Percentiles rank a stretch among this genome's conserved stretches.
These are phyloP conservation scores for Stichopus horrens DNA, from an alignment of 53 echinoderm and acorn worm genomes.

Conservation along the genomic window DNA sequence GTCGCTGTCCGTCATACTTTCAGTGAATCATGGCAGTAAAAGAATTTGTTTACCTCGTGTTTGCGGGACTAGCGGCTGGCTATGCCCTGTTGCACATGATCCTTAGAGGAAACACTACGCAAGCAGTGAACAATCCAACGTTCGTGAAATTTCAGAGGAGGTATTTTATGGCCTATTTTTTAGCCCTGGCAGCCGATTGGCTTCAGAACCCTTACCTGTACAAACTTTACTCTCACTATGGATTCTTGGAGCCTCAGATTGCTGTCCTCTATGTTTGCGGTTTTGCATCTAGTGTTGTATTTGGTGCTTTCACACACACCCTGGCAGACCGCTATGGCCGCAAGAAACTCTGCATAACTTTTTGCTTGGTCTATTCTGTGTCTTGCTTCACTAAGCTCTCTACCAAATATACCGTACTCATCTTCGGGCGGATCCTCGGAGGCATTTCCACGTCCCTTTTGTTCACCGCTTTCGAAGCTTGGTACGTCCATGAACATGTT, in stretches of 20 bases:
- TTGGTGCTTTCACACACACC: constrained; percentile 78
- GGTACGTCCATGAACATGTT: constrained; percentile 95
- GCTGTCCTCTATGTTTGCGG: constrained; percentile 96
- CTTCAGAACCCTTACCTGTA: constrained; percentile 96
- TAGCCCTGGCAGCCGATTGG: constrained; percentile 91
- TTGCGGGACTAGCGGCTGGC: constrained; percentile 59
- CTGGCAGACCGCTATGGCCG: constrained; percentile 86
- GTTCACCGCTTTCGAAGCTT: constrained; percentile 94
- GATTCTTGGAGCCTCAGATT: constrained; percentile 94
- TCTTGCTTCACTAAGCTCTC: constrained; percentile 93
- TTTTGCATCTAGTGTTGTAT: constrained; percentile 85
- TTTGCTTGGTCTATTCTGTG: constrained; percentile 88
- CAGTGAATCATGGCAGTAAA: constrained; percentile 54
- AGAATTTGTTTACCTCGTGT: constrained; percentile 65
- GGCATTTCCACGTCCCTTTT: constrained; percentile 92
- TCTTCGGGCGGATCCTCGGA: constrained; percentile 81
- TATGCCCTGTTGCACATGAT: constrained; percentile 61
- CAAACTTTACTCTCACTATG: constrained; percentile 91
- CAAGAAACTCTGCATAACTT: constrained; percentile 91
- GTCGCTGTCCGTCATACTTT: no score
- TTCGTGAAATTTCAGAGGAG: constrained; percentile 85
- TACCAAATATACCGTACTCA: constrained; percentile 69
- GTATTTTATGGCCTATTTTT: constrained; percentile 91
- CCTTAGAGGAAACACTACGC: constrained; percentile 56
- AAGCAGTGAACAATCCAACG: constrained; percentile 74